Percentiles rank a stretch among this genome's conserved stretches.
phyloP scores from a whole-genome alignment of 1,140 invertebrate genomes.

The Caenorhabditis latens region DNA sequence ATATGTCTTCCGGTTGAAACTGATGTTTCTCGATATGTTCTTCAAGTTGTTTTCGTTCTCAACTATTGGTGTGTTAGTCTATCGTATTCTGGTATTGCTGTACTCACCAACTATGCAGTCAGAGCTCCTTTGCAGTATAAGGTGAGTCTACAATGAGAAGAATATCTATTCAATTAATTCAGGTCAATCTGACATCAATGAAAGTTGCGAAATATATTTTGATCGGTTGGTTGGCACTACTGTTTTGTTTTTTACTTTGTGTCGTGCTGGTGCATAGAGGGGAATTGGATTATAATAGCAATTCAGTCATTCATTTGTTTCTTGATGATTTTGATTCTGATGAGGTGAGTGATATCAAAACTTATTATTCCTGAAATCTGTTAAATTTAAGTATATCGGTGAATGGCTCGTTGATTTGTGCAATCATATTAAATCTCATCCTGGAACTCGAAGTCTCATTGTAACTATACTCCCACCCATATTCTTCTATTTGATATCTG shows the following conservation, averaged over 20 bases:
- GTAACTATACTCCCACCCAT: constrained; percentile 21
- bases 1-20: constrained; percentile 18
- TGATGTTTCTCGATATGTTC: constrained; percentile 20
- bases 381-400: constrained; percentile 10
- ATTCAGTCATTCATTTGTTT: constrained; percentile 42
- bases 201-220: constrained; percentile 45
- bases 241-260: constrained; percentile 41
- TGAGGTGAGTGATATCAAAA: not conserved
- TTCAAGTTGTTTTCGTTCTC: constrained; percentile 44
- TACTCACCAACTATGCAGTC: constrained; percentile 35
- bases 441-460: constrained; percentile 18
- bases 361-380: not conserved
- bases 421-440: constrained; percentile 30
- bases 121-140: constrained; percentile 44
- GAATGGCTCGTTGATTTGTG: constrained; percentile 38
- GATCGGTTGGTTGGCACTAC: not conserved
- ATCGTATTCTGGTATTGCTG: constrained; percentile 43
- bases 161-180: not conserved
- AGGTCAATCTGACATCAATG: constrained; percentile 41
- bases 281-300: constrained; percentile 44
- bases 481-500: constrained; percentile 19
- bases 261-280: constrained; percentile 7
- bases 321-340: constrained; percentile 44
- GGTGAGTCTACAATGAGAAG: not conserved
- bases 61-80: constrained; percentile 48